A percentile compares a stretch with the other conserved stretches of the same genome.
phyloP scores from a whole-genome alignment of 2,888 invertebrate species.

The Nymphalis polychloros region DNA sequence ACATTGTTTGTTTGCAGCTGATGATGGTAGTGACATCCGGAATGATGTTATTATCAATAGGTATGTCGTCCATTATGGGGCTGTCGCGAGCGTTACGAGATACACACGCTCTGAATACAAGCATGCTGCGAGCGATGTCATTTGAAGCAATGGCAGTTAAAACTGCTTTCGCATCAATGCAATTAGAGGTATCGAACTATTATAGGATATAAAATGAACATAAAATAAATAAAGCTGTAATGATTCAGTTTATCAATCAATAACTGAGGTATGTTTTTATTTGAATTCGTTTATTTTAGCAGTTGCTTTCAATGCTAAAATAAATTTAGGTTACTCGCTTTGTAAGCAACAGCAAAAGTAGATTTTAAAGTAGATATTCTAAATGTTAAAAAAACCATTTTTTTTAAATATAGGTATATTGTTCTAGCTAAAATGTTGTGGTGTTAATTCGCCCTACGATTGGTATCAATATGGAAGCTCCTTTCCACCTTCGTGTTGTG shows the following conservation, averaged over 20 bases:
- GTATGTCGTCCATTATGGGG: constrained; percentile 55
- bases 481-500: constrained; percentile 68
- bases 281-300: no score
- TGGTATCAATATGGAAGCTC: constrained; percentile 60
- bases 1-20: constrained; percentile 48
- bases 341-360: not conserved
- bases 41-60: constrained; percentile 63
- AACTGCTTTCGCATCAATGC: constrained; percentile 69
- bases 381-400: no score
- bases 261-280: no score
- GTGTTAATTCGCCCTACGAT: constrained; percentile 62
- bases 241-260: not conserved
- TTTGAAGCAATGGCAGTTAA: constrained; percentile 53
- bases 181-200: constrained; percentile 59
- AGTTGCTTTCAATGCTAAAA: no score
- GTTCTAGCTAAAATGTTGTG: constrained; percentile 69
- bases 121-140: constrained; percentile 66
- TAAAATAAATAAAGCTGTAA: not conserved
- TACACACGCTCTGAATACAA: constrained; percentile 57
- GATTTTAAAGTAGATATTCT: no score
- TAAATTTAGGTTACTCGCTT: no score
- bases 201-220: not conserved
- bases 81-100: constrained; percentile 63
- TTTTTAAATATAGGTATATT: no score
- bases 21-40: constrained; percentile 61